These are phyloP conservation scores for Ptiloglossa arizonensis DNA, from an alignment of 1,140 invertebrate species.

Conservation along the genomic window DNA sequence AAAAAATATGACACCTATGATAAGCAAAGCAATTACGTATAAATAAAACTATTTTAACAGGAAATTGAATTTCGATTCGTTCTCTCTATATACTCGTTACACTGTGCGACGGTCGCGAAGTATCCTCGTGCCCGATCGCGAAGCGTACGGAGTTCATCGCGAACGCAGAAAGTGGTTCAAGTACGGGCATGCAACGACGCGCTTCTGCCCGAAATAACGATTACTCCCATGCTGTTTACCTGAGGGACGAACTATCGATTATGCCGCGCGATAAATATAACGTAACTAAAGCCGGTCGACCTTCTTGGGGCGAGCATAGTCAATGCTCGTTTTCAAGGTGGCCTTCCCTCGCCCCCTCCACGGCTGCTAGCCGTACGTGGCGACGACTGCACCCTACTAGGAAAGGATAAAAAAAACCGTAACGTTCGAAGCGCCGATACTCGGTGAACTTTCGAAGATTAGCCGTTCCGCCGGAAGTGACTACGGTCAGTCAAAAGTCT, in stretches of 20 bases:
- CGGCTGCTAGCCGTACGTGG: background rate
- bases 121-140: background rate
- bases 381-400: background rate
- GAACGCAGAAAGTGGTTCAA: slow-evolving; percentile 36
- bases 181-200: slow-evolving; percentile 25
- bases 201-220: slow-evolving; percentile 46
- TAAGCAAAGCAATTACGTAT: too few relatives aligned
- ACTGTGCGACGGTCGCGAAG: too few relatives aligned
- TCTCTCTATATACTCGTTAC: too few relatives aligned
- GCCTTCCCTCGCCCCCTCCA: background rate
- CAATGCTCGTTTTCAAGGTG: slow-evolving; percentile 51
- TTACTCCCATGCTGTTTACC: slow-evolving; percentile 44
- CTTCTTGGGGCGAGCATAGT: slow-evolving; percentile 32
- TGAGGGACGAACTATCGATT: slow-evolving; percentile 55
- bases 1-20: too few relatives aligned
- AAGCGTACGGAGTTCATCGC: slow-evolving; percentile 1
- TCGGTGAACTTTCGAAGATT: too few relatives aligned
- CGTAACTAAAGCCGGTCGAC: slow-evolving; percentile 41
- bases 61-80: too few relatives aligned
- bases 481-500: too few relatives aligned
- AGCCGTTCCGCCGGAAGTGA: too few relatives aligned
- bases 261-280: slow-evolving; percentile 57
- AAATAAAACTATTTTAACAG: too few relatives aligned
- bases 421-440: background rate
- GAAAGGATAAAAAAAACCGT: background rate